Conservation (phyloP, 2,113 vertebrate genomes). For the Albula goreensis region DNA sequence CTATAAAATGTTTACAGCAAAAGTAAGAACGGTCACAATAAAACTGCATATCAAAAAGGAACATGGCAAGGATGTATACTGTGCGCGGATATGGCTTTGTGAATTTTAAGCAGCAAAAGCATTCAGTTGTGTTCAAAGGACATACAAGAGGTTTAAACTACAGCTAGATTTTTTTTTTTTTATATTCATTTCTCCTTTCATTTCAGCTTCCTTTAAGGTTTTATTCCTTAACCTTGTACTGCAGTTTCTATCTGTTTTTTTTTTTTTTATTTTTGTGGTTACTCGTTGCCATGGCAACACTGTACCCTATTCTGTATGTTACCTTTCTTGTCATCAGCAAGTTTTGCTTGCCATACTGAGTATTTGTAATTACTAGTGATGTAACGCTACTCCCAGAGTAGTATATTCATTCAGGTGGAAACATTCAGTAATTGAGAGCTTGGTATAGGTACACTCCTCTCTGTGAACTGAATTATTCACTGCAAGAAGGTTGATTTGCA, state of each 20-base stretch:
- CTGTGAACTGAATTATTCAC: too few species aligned
- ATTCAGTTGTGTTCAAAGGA: not conserved
- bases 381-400: too few species aligned
- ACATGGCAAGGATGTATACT: not conserved
- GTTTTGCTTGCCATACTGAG: too few species aligned
- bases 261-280: not conserved
- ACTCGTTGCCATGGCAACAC: not conserved
- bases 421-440: too few species aligned
- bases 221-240: not conserved
- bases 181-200: not conserved
- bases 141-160: not conserved
- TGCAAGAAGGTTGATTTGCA: too few species aligned
- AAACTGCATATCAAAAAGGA: not conserved
- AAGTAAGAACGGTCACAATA: not conserved
- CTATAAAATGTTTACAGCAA: not conserved
- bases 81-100: not conserved
- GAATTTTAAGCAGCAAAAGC: slow-evolving; percentile 1
- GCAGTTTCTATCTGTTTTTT: not conserved
- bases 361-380: too few species aligned
- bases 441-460: too few species aligned
- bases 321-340: not conserved
- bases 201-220: not conserved
- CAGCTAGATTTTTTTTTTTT: not conserved
- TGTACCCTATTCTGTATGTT: not conserved
- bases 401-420: too few species aligned